Conservation (phyloP, 1,140 invertebrate genomes). For the Bombus vancouverensis region DNA sequence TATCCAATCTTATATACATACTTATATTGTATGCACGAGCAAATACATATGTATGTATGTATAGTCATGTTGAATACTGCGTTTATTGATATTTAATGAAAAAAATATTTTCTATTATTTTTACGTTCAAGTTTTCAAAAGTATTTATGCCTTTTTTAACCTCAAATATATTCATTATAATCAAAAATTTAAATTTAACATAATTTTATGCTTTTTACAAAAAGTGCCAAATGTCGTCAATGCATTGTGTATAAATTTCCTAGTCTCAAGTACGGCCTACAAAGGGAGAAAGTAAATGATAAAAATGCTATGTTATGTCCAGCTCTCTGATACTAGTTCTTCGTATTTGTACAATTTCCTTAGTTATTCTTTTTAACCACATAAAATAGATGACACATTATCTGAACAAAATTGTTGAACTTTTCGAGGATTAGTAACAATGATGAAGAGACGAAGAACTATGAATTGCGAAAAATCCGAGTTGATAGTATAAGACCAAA, state of each 20-base stretch:
- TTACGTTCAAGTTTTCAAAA: background rate
- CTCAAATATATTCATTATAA: background rate
- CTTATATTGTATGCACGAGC: background rate
- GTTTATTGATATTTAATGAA: conserved; percentile 40
- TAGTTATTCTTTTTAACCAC: background rate
- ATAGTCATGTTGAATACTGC: conserved; percentile 10
- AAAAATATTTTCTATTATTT: background rate
- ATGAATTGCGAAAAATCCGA: background rate
- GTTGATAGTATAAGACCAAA: background rate
- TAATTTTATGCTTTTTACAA: background rate
- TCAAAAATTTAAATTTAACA: background rate
- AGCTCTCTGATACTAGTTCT: background rate
- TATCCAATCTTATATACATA: background rate
- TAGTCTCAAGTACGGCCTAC: background rate
- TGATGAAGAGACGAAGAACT: too few relatives aligned
- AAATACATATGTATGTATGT: background rate
- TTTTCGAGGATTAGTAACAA: background rate
- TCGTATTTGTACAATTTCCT: conserved; percentile 11
- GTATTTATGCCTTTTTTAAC: background rate
- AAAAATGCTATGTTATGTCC: too few relatives aligned
- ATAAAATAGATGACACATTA: background rate
- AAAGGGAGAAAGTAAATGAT: background rate
- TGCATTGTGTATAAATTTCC: background rate
- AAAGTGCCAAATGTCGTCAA: conserved; percentile 2
- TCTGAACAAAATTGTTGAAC: background rate